phyloP scores from a whole-genome alignment of 2,797 vertebrate genomes.

The Meda fulgida region DNA sequence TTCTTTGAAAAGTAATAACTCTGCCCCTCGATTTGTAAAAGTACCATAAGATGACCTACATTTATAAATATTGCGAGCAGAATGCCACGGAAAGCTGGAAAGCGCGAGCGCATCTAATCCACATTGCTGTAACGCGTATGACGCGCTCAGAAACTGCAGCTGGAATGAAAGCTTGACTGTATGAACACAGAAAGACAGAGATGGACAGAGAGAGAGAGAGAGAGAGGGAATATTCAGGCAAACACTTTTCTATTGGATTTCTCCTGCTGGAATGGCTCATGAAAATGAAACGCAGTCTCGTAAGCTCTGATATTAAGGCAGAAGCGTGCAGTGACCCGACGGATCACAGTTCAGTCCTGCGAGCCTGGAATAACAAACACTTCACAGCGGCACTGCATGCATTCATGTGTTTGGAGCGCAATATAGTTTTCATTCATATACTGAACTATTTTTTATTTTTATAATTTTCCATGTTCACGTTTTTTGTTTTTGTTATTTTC shows the following conservation, averaged over 20 bases:
- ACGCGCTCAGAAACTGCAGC: background rate
- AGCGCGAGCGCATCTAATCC: background rate
- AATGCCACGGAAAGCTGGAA: background rate
- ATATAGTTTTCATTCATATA: background rate
- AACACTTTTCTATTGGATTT: slow-evolving; percentile 37
- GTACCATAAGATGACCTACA: slow-evolving; percentile 3
- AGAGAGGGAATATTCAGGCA: slow-evolving; percentile 19
- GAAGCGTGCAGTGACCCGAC: slow-evolving; percentile 16
- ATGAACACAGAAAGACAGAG: slow-evolving; percentile 15
- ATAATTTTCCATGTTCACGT: background rate
- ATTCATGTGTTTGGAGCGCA: background rate
- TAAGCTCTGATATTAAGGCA: slow-evolving; percentile 33
- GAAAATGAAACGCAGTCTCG: background rate
- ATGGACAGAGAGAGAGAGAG: background rate
- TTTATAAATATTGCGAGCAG: slow-evolving; percentile 3
- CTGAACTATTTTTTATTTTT: background rate
- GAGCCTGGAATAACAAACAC: background rate
- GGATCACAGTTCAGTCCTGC: slow-evolving; percentile 18
- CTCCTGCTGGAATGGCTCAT: slow-evolving; percentile 27
- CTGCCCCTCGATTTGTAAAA: slow-evolving; percentile 1
- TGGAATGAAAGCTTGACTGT: background rate
- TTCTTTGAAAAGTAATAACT: slow-evolving; percentile 21
- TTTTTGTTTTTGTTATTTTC: background rate
- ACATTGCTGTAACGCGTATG: background rate
- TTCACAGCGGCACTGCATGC: too few relatives aligned